Evolutionary conservation across 2,888 invertebrate species (phyloP).

Genomic region (Hypselothyrea guttata): DNA sequence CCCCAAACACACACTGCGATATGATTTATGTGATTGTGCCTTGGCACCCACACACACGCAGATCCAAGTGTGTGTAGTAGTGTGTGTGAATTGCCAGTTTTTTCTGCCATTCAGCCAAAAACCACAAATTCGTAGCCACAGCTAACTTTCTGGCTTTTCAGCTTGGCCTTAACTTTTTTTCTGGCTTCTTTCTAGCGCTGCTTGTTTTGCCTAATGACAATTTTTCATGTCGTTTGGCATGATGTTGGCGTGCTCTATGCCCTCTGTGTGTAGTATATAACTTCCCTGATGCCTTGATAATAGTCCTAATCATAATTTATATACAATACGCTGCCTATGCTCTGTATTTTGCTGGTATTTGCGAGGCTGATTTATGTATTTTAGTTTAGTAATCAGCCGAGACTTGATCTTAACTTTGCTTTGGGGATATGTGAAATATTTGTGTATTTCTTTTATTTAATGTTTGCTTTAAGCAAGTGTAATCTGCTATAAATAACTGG

Average conservation of each 20-base stretch:
- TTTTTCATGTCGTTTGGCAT: constrained; percentile 62
- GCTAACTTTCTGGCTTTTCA: constrained; percentile 50
- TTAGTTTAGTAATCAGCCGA: constrained; percentile 16
- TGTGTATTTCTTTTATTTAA: too few relatives aligned
- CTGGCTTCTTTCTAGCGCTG: constrained; percentile 31
- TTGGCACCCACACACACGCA: constrained; percentile 46
- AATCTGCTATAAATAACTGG: too few relatives aligned
- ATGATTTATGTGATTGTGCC: constrained; percentile 63
- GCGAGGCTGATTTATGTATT: constrained; percentile 52
- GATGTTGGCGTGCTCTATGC: constrained; percentile 8
- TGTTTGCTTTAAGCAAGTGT: too few relatives aligned
- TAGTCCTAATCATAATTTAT: constrained; percentile 74
- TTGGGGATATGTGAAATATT: too few relatives aligned
- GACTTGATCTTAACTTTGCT: constrained; percentile 39
- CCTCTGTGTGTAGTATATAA: constrained; percentile 34
- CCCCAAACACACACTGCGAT: constrained; percentile 45
- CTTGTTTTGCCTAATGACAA: constrained; percentile 63
- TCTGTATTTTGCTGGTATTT: constrained; percentile 25
- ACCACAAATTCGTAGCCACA: constrained; percentile 54
- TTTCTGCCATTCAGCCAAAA: constrained; percentile 8
- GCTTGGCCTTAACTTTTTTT: constrained; percentile 22
- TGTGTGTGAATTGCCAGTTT: neutral
- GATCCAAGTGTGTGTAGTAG: constrained; percentile 15
- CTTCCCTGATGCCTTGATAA: constrained; percentile 58
- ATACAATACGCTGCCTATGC: constrained; percentile 45